phyloP scores from a whole-genome alignment of 1,140 invertebrate genomes.

The Theocolax elegans region DNA sequence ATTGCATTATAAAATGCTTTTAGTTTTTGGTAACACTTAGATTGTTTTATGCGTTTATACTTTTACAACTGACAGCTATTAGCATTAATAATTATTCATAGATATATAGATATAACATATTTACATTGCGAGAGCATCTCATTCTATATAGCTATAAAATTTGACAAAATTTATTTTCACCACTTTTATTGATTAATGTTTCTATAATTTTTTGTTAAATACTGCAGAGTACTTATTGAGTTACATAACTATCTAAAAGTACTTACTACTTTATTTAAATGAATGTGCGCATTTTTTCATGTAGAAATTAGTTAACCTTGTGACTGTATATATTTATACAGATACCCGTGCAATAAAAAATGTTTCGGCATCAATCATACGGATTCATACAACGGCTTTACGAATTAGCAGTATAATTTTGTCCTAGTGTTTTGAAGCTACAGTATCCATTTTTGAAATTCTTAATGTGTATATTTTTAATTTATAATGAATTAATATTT shows the following conservation, averaged over 20 bases:
- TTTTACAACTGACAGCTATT: constrained; percentile 41
- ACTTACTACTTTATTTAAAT: no score
- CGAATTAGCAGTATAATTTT: no score
- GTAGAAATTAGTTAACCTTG: no score
- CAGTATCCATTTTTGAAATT: no score
- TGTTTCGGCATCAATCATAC: no score
- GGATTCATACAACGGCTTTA: no score
- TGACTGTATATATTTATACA: no score
- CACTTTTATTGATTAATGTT: no score
- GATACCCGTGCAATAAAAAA: no score
- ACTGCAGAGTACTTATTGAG: constrained; percentile 60
- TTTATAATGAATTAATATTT: constrained; percentile 45
- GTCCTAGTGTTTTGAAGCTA: no score
- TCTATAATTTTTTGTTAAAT: constrained; percentile 48
- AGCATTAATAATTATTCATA: constrained; percentile 41
- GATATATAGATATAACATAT: constrained; percentile 28
- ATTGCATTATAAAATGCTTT: constrained; percentile 22
- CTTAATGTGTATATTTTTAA: constrained; percentile 42
- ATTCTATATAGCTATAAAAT: constrained; percentile 21
- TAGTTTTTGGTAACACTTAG: constrained; percentile 35
- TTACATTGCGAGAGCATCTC: constrained; percentile 30
- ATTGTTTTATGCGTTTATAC: constrained; percentile 39
- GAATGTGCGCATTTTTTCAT: no score
- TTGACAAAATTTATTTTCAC: not conserved
- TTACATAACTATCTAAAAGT: constrained; percentile 51